Evolutionary conservation across 2,113 vertebrate species (phyloP), one percentile per base, ranked within the genome.

Genomic region (Genyomyrus donnyi): DNA sequence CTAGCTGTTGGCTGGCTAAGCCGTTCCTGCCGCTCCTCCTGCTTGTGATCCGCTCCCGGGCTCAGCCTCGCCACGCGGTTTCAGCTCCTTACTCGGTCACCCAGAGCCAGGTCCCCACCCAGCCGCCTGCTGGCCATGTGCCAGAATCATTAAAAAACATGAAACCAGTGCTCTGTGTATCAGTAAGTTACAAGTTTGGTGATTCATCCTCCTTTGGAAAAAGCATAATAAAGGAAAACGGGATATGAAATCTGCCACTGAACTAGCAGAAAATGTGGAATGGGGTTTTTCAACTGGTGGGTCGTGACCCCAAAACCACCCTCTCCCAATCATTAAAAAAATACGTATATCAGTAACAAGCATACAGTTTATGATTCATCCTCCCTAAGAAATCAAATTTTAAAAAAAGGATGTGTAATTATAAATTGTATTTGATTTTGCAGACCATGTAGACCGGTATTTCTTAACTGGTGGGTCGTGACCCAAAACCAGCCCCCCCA

Each of bases 71-170:
- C 42, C 42, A 35, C 80, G 24, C 1, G 56, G 77, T 52, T 56
- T 89, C 15, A 50, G n/a, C 56, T 86, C 53, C 58, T 89, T 90
- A 46, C 62, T 85, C 84, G 0, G 21, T 48, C 24, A 24, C 15
- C 83, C 77, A 48, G 45, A 89, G 88, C 89, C 86, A 50, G 53
- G 70, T 45, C 50, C 58, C 83, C 91, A 90, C 90, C 88, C 84
- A 49, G 87, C 50, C 21, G 85, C 80, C 48, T 91, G 2, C 48
- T 91, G 83, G 85, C 53, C 31, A 4, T 77, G 84, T 90, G 88
- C 88, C 86, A 10, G 88, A 88, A 17, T 62, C 62, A 53, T 80
- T 11, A 3, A 27, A 89, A 89, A 74, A 11, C 85, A n/a, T 62
- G 21, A 88, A 86, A 27, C 90, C 90, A 90, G 58, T 58, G 89